Evolutionary conservation across 2,888 invertebrate species (phyloP).

Genomic region (Synanthedon andrenaeformis): DNA sequence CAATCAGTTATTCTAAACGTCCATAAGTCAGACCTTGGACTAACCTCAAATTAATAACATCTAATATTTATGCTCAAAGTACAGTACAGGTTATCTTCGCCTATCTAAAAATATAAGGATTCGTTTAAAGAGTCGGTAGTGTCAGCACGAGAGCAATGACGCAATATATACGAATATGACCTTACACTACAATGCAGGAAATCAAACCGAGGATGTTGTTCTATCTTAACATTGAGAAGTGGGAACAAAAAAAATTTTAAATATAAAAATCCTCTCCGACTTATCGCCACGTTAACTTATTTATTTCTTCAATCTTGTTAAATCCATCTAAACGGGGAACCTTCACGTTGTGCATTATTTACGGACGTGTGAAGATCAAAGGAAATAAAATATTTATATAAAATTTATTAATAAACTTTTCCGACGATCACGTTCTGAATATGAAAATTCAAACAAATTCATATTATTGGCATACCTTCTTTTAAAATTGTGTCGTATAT

Average conservation of each 20-base stretch:
- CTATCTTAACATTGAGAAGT: constrained; percentile 8
- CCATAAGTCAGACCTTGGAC: too few species aligned
- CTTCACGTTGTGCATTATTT: not conserved
- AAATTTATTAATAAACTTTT: not conserved
- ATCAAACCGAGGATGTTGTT: constrained; percentile 14
- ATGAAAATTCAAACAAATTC: not conserved
- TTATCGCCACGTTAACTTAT: not conserved
- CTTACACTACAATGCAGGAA: constrained; percentile 15
- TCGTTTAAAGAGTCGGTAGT: too few species aligned
- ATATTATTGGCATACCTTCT: constrained; percentile 39
- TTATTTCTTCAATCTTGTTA: not conserved
- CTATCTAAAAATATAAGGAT: too few species aligned
- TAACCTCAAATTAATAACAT: too few species aligned
- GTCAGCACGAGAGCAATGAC: not conserved
- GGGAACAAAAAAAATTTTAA: constrained; percentile 8
- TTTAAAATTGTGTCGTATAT: constrained; percentile 82
- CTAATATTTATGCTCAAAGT: too few species aligned
- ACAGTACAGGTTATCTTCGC: too few species aligned
- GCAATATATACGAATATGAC: constrained; percentile 12
- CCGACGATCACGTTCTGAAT: not conserved
- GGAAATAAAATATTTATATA: not conserved
- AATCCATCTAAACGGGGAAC: not conserved
- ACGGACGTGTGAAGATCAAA: not conserved
- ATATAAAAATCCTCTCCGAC: constrained; percentile 6
- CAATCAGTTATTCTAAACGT: too few species aligned